Base-by-base conservation (phyloP, 2,113 vertebrate genomes). In the Bufo gargarizans region DNA sequence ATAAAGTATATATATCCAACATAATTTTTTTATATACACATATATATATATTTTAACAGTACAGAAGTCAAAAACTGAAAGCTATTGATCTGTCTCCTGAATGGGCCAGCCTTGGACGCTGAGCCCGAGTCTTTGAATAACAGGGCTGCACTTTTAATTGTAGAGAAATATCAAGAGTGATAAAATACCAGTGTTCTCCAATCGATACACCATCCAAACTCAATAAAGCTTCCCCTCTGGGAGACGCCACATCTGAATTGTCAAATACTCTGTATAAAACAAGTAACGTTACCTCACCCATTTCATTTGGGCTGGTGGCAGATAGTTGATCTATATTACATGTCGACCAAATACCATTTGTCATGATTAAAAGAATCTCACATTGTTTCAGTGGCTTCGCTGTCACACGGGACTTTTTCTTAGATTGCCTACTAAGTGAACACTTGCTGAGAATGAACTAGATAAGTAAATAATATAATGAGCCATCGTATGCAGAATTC, bases 321-420 rank as follows among this genome's bases (percentile, higher is more conserved):
- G 87, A 84, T 84, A 89, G 59, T 89, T 89, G 87, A 89, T 89
- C 87, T 78, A 77, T 82, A 89, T 89, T 89, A 89, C 74, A 77
- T 58, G 55, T 20, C 81, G 16, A 56, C 59, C 45, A 89, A 89
- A 89, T 69, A n/a, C 69, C 83, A 89, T 89, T 78, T 89, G 72
- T 89, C 87, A 89, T 78, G 72, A 89, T 89, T 84, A 89, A 89
- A 84, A 71, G 50, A 63, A 53, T 17, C 84, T 77, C 17, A 8
- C 67, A 1, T 22, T 47, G 55, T 72, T 59, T 50, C 79, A 10
- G n/a, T 59, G 33, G 19, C 33, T 58, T 19, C 8, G 22, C 67
- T 65, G 80, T 45, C 71, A 77, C 7, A 3, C 2, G 49, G 63
- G 50, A 49, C 20, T 10, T 13, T 71, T 22, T 71, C 47, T 17